A percentile compares a stretch with the other conserved stretches of the same genome.
These are phyloP conservation scores for Oryzias melastigma DNA, from an alignment of 2,113 vertebrate species.

Conservation along the genomic window DNA sequence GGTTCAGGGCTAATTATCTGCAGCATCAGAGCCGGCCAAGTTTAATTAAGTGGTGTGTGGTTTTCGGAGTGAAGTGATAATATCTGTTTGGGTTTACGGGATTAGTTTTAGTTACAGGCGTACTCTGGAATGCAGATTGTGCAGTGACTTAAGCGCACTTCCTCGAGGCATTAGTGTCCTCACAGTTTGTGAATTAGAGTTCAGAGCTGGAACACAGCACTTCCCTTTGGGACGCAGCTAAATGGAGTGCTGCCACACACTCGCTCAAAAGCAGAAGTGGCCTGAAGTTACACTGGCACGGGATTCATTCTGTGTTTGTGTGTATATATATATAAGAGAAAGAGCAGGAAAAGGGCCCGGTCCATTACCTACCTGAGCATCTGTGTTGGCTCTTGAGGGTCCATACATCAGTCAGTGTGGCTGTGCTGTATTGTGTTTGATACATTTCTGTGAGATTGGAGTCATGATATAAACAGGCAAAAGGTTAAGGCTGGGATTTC, in stretches of 20 bases:
- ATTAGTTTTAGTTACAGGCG: constrained; percentile 60
- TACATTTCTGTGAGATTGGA: constrained; percentile 11
- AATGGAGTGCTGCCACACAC: constrained; percentile 45
- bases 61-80: constrained; percentile 60
- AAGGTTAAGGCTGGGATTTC: constrained; percentile 16
- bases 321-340: constrained; percentile 4
- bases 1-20: constrained; percentile 18
- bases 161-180: constrained; percentile 40
- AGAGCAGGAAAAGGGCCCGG: constrained; percentile 21
- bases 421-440: constrained; percentile 8
- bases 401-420: constrained; percentile 38
- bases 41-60: constrained; percentile 56
- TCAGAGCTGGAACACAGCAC: constrained; percentile 33
- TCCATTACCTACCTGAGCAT: constrained; percentile 47
- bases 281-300: constrained; percentile 38
- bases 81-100: constrained; percentile 67
- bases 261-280: constrained; percentile 46
- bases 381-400: constrained; percentile 35
- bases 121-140: constrained; percentile 49
- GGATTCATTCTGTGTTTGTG: constrained; percentile 26
- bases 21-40: constrained; percentile 32
- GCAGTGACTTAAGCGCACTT: constrained; percentile 45
- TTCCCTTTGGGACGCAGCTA: constrained; percentile 20
- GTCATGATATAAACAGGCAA: constrained; percentile 1
- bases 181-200: constrained; percentile 38